Conservation (phyloP, 2,113 vertebrate species). For the Serilophus lunatus region DNA sequence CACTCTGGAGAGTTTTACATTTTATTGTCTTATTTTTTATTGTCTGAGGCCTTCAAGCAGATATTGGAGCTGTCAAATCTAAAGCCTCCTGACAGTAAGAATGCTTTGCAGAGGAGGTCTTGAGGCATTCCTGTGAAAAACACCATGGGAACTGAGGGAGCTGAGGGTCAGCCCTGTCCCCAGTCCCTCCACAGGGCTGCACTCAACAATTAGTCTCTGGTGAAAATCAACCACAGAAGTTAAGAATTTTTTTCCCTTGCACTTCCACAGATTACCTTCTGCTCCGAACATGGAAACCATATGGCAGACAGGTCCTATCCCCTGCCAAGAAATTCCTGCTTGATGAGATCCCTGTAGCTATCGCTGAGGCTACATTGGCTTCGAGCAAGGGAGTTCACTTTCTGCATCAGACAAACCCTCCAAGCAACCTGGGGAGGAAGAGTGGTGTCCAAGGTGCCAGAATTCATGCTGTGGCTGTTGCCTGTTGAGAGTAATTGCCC, state of each 20-base stretch:
- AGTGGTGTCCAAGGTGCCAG: not conserved
- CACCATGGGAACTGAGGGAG: not conserved
- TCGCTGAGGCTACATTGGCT: slow-evolving; percentile 27
- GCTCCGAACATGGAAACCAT: slow-evolving; percentile 66
- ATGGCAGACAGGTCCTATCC: slow-evolving; percentile 66
- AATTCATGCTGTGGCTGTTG: slow-evolving; percentile 18
- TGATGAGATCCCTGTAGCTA: slow-evolving; percentile 65
- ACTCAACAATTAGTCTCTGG: slow-evolving; percentile 33
- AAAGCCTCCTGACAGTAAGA: not conserved
- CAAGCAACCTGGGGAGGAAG: not conserved
- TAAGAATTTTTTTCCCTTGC: not conserved
- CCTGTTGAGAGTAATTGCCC: slow-evolving; percentile 43
- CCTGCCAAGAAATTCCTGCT: slow-evolving; percentile 68
- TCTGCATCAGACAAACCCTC: slow-evolving; percentile 18
- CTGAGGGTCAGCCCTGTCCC: slow-evolving; percentile 3
- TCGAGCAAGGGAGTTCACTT: slow-evolving; percentile 43
- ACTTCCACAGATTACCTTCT: slow-evolving; percentile 65
- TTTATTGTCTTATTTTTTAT: not conserved
- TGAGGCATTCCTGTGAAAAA: not conserved
- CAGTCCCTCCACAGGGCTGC: accelerated
- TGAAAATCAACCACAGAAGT: slow-evolving; percentile 51
- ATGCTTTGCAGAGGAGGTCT: not conserved
- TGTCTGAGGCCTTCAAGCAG: not conserved
- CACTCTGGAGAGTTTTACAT: not conserved
- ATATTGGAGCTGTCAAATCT: not conserved